Base-by-base conservation (phyloP, 2,888 invertebrate genomes). In the Digitonthophagus gazella region DNA sequence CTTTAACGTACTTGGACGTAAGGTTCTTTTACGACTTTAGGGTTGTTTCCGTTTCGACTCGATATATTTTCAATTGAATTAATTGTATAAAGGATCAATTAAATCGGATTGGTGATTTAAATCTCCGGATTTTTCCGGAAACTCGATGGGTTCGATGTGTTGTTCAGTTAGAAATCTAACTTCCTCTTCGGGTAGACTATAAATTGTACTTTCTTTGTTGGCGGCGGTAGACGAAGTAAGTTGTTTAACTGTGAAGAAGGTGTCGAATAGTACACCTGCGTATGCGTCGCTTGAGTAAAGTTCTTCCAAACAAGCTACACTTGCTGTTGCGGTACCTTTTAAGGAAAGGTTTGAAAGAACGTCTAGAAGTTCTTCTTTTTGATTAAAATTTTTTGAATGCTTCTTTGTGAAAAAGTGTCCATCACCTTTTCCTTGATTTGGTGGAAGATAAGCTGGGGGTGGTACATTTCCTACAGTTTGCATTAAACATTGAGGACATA, bases 221-320 rank as follows among this genome's bases (percentile, higher is more conserved):
- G 57, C 57, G n/a, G 15, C 14, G n/a, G 15, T 15, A 5, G 57
- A 57, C 0, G 61, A 61, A 61, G 6, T n/a, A 6, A 14, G n/a
- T 4, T 61, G 5, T 20, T 61, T 18, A 3, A 61, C n/a, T n/a
- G 18, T 3, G 18, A 61, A 61, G 18, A 61, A 8, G 19, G 61
- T 8, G 61, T 61, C 61, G n/a, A 16, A 61, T 19, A 61, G 8
- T 6, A 18, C 61, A 18, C 20, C 19, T 18, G 16, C 61, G 6
- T 61, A 18, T 19, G 16, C 61, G 18, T 61, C 61, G 61, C 61
- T 16, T 16, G 16, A 3, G n/a, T 61, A 61, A n/a, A 61, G 61
- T 5, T 61, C 61, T 2, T 61, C 61, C 6, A 61, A 19, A 18
- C 61, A 61, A 18, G 61, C 61, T 2, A 61, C 61, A 5, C 61